A percentile compares a stretch with the other conserved stretches of the same genome.
phyloP scores from a whole-genome alignment of 1,140 invertebrate species.

The Drosophila nasuta region DNA sequence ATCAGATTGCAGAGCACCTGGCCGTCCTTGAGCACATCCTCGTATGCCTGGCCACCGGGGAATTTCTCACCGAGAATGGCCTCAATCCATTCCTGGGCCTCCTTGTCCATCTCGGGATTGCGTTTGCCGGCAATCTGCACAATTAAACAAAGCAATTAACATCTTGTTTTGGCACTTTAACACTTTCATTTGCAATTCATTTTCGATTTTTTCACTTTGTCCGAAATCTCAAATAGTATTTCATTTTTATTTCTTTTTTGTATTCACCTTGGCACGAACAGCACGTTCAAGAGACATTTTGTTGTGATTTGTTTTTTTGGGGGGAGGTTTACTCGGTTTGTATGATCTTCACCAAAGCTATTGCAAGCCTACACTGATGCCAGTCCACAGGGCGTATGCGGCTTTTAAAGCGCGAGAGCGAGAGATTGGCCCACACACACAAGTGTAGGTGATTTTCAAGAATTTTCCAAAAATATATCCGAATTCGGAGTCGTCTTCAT shows the following conservation, averaged over 20 bases:
- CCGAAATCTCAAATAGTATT: slow-evolving; percentile 10
- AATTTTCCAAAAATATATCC: slow-evolving; percentile 84
- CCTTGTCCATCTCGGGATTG: slow-evolving; percentile 94
- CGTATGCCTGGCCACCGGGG: slow-evolving; percentile 90
- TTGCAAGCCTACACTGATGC: slow-evolving; percentile 74
- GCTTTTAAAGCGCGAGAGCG: slow-evolving; percentile 79
- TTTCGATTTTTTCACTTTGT: slow-evolving; percentile 17
- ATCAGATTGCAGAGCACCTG: slow-evolving; percentile 95
- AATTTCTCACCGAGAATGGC: slow-evolving; percentile 93
- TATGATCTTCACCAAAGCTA: slow-evolving; percentile 77
- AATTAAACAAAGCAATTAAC: slow-evolving; percentile 26
- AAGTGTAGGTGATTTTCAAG: slow-evolving; percentile 52
- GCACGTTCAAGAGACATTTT: slow-evolving; percentile 89
- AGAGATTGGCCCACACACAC: slow-evolving; percentile 32
- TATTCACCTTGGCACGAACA: slow-evolving; percentile 88
- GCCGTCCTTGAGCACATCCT: slow-evolving; percentile 94
- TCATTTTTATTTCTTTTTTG: no score
- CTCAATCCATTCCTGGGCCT: slow-evolving; percentile 97
- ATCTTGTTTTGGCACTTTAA: not conserved
- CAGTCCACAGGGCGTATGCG: slow-evolving; percentile 64
- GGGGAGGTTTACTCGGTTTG: slow-evolving; percentile 45
- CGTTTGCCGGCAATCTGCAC: slow-evolving; percentile 94
- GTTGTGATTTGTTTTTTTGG: slow-evolving; percentile 54
- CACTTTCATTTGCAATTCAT: slow-evolving; percentile 29
- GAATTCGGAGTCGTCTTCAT: slow-evolving; percentile 73